A percentile compares a stretch with the other conserved stretches of the same genome.
Evolutionary conservation across 2,888 invertebrate genomes (phyloP).

Genomic region (Tipula confusa): DNA sequence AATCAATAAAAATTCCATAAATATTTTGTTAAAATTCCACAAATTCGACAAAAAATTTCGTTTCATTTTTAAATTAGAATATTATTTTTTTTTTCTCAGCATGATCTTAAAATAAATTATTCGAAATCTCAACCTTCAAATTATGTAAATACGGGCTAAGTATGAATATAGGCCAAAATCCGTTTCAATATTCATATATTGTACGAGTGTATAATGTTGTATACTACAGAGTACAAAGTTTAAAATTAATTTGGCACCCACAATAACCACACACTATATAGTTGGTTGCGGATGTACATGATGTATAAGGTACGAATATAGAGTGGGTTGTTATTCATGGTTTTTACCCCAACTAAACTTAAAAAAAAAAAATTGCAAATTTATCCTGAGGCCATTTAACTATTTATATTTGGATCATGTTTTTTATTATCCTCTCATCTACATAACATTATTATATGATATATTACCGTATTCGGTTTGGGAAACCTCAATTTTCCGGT

Average conservation of each 20-base stretch:
- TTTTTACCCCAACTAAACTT: too few species aligned
- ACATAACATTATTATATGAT: too few species aligned
- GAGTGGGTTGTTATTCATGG: neutral
- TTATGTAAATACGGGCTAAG: neutral
- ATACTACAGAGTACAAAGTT: too few species aligned
- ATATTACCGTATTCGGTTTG: neutral
- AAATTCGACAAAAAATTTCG: neutral
- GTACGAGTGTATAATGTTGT: too few species aligned
- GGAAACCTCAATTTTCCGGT: neutral
- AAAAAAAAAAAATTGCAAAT: too few species aligned
- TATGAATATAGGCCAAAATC: neutral
- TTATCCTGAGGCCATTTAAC: neutral
- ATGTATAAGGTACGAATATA: too few species aligned
- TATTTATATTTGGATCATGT: too few species aligned
- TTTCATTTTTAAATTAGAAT: too few species aligned
- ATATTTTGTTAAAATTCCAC: neutral
- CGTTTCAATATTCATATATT: neutral
- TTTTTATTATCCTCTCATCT: neutral
- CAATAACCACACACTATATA: neutral
- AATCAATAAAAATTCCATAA: neutral
- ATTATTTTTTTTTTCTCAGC: neutral
- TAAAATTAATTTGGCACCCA: neutral
- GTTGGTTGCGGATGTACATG: too few species aligned
- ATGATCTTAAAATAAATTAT: neutral
- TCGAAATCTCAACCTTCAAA: neutral